Percentiles rank a stretch among this genome's conserved stretches.
Evolutionary conservation across 1,140 invertebrate genomes (phyloP).

Genomic region (Ips nitidus): DNA sequence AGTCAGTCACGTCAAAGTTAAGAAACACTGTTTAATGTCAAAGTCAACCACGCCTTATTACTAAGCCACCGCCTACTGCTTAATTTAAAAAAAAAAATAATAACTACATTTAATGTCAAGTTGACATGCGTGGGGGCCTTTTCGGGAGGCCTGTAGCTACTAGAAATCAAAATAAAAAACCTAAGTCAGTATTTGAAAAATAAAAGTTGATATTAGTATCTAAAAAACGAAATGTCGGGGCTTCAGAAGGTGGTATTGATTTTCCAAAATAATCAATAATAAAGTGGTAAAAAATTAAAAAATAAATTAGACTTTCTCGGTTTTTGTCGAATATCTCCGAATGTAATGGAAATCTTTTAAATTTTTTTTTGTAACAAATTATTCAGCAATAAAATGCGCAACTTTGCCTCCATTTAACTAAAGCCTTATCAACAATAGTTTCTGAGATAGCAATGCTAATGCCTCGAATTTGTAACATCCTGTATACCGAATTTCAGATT

Average conservation of each 20-base stretch:
- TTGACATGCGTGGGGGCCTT: background rate
- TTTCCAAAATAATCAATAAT: background rate
- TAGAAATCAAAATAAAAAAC: background rate
- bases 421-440: background rate
- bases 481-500: no score
- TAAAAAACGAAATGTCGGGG: constrained; percentile 3
- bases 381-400: background rate
- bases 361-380: background rate
- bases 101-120: no score
- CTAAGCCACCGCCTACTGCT: no score
- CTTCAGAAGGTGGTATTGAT: background rate
- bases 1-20: no score
- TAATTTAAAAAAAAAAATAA: no score
- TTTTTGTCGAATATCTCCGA: background rate
- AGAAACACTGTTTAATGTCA: no score
- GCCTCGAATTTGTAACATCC: constrained; percentile 4
- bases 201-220: background rate
- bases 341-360: constrained; percentile 1
- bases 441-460: constrained; percentile 1
- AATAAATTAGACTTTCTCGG: background rate
- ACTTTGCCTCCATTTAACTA: background rate
- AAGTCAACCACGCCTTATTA: no score
- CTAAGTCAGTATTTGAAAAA: background rate
- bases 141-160: background rate
- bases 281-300: background rate